Percentiles rank a stretch among this genome's conserved stretches.
These are phyloP conservation scores for Sabatieria punctata DNA, from an alignment of 2,888 invertebrate genomes.

Conservation along the genomic window DNA sequence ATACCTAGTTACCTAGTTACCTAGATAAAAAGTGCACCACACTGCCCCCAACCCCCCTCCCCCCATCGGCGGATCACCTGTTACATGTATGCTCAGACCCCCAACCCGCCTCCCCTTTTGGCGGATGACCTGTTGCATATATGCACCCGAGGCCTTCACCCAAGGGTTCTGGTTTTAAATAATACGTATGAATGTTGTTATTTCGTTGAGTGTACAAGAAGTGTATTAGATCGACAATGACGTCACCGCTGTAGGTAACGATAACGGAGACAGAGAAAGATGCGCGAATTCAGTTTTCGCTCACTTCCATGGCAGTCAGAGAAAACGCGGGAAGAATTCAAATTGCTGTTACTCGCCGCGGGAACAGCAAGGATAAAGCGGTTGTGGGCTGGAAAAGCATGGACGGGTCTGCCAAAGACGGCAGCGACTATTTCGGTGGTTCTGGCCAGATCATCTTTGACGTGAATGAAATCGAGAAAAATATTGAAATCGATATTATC, in stretches of 20 bases:
- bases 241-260: background rate
- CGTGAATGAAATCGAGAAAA: conserved; percentile 37
- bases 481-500: conserved; percentile 39
- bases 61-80: too few relatives aligned
- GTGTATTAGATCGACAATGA: too few relatives aligned
- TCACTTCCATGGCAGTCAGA: conserved; percentile 42
- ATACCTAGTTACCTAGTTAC: too few relatives aligned
- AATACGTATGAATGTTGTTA: too few relatives aligned
- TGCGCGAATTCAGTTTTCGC: conserved; percentile 37
- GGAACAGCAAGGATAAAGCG: conserved; percentile 42
- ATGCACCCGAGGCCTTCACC: too few relatives aligned
- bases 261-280: background rate
- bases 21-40: too few relatives aligned
- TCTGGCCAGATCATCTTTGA: conserved; percentile 38
- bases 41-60: too few relatives aligned
- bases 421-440: conserved; percentile 40
- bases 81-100: too few relatives aligned
- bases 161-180: too few relatives aligned
- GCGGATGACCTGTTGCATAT: too few relatives aligned
- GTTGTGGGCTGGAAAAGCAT: conserved; percentile 40
- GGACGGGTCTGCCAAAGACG: conserved; percentile 41
- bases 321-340: conserved; percentile 40
- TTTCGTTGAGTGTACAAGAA: too few relatives aligned
- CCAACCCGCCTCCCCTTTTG: too few relatives aligned
- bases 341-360: conserved; percentile 37